These are phyloP conservation scores for Cerceris ruficornis DNA, from an alignment of 2,888 invertebrate genomes.

Conservation along the genomic window DNA sequence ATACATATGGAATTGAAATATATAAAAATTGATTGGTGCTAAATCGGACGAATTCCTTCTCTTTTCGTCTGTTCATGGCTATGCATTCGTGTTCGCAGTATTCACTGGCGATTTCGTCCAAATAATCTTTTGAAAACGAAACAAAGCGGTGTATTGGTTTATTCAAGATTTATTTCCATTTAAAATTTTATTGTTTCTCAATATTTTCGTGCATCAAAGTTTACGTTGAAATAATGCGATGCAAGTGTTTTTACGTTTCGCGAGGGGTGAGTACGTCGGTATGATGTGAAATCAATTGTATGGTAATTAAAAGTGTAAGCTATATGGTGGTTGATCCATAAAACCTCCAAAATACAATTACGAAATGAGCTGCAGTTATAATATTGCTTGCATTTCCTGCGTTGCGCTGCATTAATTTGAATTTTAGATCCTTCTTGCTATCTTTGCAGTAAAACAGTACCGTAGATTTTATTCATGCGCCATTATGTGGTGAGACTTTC, in stretches of 20 bases:
- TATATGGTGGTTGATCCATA: constrained; percentile 1
- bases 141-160: not conserved
- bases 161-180: not conserved
- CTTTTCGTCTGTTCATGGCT: not conserved
- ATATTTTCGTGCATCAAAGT: not conserved
- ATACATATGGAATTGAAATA: not conserved
- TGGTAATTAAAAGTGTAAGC: constrained; percentile 34
- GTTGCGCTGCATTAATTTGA: constrained; percentile 49
- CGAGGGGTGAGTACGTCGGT: constrained; percentile 3
- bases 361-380: constrained; percentile 41
- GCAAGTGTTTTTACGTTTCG: not conserved
- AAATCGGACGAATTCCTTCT: not conserved
- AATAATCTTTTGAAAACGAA: not conserved
- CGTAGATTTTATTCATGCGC: constrained; percentile 24
- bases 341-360: constrained; percentile 47
- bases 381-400: constrained; percentile 29
- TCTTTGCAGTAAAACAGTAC: constrained; percentile 30
- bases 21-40: not conserved
- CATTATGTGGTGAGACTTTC: constrained; percentile 18
- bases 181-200: not conserved
- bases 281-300: constrained; percentile 43
- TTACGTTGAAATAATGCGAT: not conserved
- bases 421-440: constrained; percentile 44
- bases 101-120: not conserved
- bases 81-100: not conserved